These are phyloP conservation scores for Kryphioiulus occultus DNA, from an alignment of 2,888 invertebrate genomes.

Conservation along the genomic window DNA sequence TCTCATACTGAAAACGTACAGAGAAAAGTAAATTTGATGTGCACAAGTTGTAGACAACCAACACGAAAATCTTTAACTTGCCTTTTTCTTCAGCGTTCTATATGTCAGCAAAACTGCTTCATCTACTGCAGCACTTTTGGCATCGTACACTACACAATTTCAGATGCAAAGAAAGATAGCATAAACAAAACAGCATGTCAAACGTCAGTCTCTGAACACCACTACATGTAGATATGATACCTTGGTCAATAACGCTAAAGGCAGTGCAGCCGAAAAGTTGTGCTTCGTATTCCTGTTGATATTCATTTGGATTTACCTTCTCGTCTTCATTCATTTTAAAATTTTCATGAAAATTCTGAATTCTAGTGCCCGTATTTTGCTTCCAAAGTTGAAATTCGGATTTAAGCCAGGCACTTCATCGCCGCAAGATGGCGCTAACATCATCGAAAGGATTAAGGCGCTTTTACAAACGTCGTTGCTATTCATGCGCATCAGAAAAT, in stretches of 20 bases:
- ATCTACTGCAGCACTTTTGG: not conserved
- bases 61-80: not conserved
- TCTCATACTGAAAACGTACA: not conserved
- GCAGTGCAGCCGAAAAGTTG: constrained; percentile 36
- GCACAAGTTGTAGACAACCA: not conserved
- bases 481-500: too few relatives aligned
- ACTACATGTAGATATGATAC: not conserved
- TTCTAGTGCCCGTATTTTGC: too few relatives aligned
- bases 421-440: too few relatives aligned
- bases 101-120: not conserved
- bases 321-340: not conserved
- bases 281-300: constrained; percentile 39
- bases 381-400: too few relatives aligned
- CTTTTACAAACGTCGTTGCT: too few relatives aligned
- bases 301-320: not conserved
- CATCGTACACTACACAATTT: not conserved
- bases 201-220: too few relatives aligned
- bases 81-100: not conserved
- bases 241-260: not conserved
- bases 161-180: too few relatives aligned
- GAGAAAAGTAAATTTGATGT: not conserved
- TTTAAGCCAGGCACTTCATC: too few relatives aligned
- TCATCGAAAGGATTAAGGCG: too few relatives aligned
- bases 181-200: too few relatives aligned
- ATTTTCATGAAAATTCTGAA: too few relatives aligned